Evolutionary conservation across 2,888 invertebrate species (phyloP), one percentile per base, ranked within the genome.

Genomic region (Congeria kusceri): DNA sequence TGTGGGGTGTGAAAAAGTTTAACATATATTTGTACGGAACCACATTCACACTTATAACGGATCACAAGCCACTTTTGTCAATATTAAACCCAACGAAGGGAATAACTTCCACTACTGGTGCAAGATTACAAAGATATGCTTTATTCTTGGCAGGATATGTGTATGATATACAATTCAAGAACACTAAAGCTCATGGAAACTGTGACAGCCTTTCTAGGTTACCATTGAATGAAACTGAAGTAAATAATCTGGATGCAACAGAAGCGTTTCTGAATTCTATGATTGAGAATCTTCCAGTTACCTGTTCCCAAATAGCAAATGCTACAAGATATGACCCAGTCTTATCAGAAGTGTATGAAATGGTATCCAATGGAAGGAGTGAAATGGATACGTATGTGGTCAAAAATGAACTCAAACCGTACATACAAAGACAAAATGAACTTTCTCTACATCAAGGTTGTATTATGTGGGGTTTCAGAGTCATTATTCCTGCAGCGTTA

Each of bases 1-100:
- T 94, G 85, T 80, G 93, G 91, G 7, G 91, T 3, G 88, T 93
- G 0, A 87, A 89, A 46, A 92, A 92, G 80, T 94, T 94, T 82
- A 91, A 93, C 57, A 86, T 91, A 27, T 94, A 91, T 77, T 62
- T 94, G 0, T 92, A 82, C 67, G 94, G 93, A 1, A 82, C 90
- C 18, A 80, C 86, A 20, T 94, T 94, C 77, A 92, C 91, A 18
- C 70, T 72, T 11, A 39, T 72, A 0, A 83, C 83, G 0, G 81
- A 85, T 61, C 80, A 85, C 63, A 65, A 76, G 44, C 82, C 84
- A 15, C 64, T 87, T 13, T 20, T 77, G 15, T 65, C 69, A 0
- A 79, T 86, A 15, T 78, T 86, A 23, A 80, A 72, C 44, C 79
- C 80, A 9, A 39, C 39, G 23, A 76, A 77, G 29, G 67, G 66